Evolutionary conservation across 2,113 vertebrate genomes (phyloP).

Genomic region (Octodon degus): DNA sequence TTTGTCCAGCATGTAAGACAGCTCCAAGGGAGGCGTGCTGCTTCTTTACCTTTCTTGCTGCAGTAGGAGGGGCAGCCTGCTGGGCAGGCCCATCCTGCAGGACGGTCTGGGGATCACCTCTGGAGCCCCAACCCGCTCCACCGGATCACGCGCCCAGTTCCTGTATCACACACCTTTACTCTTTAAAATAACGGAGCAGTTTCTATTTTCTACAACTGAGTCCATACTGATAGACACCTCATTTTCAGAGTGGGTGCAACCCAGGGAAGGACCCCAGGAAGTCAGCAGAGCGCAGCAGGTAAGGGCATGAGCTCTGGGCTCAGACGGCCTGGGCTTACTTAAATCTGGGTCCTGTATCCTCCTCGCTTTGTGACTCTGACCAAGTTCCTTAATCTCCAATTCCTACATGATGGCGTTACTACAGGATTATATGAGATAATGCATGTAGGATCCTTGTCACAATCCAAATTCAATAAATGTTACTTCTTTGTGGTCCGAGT

Average conservation of each 20-base stretch:
- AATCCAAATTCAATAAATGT: neutral
- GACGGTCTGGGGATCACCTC: neutral
- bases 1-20: neutral
- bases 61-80: neutral
- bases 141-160: neutral
- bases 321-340: constrained; percentile 38
- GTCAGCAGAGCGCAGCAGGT: constrained; percentile 17
- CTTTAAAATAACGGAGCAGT: constrained; percentile 31
- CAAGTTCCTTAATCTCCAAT: constrained; percentile 56
- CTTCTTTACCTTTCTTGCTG: neutral
- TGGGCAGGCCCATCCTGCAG: neutral
- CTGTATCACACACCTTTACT: neutral
- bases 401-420: constrained; percentile 6
- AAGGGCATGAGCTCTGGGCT: constrained; percentile 65
- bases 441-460: constrained; percentile 4
- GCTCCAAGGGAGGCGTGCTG: neutral
- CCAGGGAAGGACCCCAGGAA: neutral
- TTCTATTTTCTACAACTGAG: constrained; percentile 59
- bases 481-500: constrained; percentile 19
- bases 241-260: neutral
- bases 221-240: neutral
- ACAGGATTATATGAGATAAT: constrained; percentile 48
- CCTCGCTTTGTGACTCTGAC: neutral
- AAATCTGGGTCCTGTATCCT: constrained; percentile 33
- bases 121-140: neutral